phyloP scores from a whole-genome alignment of 2,888 invertebrate species.

The Sesia bembeciformis region DNA sequence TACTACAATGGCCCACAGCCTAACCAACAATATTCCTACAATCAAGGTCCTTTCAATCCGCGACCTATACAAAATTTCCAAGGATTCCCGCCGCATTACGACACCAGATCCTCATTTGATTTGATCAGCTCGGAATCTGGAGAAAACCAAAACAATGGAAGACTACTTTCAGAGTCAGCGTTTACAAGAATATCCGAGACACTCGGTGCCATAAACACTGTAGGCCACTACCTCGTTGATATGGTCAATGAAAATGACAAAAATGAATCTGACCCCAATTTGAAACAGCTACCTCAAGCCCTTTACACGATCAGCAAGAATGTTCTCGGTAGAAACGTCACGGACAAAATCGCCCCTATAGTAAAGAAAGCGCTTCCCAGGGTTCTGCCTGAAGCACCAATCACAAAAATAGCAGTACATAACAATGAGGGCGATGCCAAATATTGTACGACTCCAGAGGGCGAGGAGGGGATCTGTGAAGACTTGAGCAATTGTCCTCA shows the following conservation, averaged over 20 bases:
- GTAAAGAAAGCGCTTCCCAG: constrained; percentile 65
- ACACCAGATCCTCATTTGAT: constrained; percentile 34
- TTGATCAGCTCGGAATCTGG: constrained; percentile 31
- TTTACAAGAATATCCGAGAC: constrained; percentile 78
- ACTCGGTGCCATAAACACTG: constrained; percentile 87
- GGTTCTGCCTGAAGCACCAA: constrained; percentile 58
- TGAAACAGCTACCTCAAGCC: constrained; percentile 78
- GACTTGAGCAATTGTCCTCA: constrained; percentile 93
- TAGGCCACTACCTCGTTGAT: constrained; percentile 88
- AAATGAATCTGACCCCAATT: constrained; percentile 52
- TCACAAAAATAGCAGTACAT: constrained; percentile 56
- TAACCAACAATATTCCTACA: constrained; percentile 18
- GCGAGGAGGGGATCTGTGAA: constrained; percentile 86
- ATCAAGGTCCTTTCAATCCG: constrained; percentile 23
- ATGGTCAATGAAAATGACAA: constrained; percentile 76
- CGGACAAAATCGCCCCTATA: constrained; percentile 85
- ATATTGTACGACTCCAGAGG: constrained; percentile 87
- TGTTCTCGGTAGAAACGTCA: constrained; percentile 82
- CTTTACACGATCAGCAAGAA: constrained; percentile 87
- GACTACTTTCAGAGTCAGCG: constrained; percentile 75
- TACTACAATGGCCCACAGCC: constrained; percentile 16
- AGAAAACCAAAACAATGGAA: constrained; percentile 49
- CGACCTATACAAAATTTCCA: constrained; percentile 2
- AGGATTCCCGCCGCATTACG: constrained; percentile 26
- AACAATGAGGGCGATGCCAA: constrained; percentile 71